Base-by-base conservation (phyloP, 1,140 invertebrate genomes). In the Penaeus japonicus region DNA sequence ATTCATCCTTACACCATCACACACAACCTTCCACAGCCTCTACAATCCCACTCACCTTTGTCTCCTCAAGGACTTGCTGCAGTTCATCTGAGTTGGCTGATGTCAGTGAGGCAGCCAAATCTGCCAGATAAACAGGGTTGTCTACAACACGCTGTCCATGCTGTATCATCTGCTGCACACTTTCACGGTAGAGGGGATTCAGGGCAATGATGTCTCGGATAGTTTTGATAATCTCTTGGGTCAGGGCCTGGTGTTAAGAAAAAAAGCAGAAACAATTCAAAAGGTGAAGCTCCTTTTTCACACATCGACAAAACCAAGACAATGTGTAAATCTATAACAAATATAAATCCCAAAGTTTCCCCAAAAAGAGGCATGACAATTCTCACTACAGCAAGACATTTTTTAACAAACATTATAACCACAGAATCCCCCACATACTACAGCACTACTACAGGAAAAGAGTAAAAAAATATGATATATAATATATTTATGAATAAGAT, bases 101-200 rank as follows among this genome's bases (percentile, higher is more conserved):
- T 47, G 98, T 99, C 55, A 99, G 93, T 4, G 98, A 97, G 17
- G 98, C 98, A 62, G 98, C 98, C 53, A 99, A 94, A 93, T 99
- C 99, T 91, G 97, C 98, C 18, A 99, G 93, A 93, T 99, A 99
- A 30, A 99, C 96, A n/a, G 99, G 99, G 94, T 99, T 99, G 93
- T 99, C 99, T 32, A 99, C 97, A 24, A 99, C 97, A 90, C 97
- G 94, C 92, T 99, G 97, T 7, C 97, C 97, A 92, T 98, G 96
- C 92, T 99, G 97, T 89, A 99, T 94, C 95, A 99, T 98, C 93
- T 99, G 97, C 92, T 97, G 96, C 4, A 98, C 91, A 79, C 91
- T 91, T 91, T 93, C 94, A 91, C 98, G 95, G 92, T 99, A 99
- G 35, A 99, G 93, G 3, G 98, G 97, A 94, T 99, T 99, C 93